Percentiles rank a stretch among this genome's conserved stretches.
Evolutionary conservation across 1,140 invertebrate species (phyloP).

Genomic region (Zaprionus lachaisei): DNA sequence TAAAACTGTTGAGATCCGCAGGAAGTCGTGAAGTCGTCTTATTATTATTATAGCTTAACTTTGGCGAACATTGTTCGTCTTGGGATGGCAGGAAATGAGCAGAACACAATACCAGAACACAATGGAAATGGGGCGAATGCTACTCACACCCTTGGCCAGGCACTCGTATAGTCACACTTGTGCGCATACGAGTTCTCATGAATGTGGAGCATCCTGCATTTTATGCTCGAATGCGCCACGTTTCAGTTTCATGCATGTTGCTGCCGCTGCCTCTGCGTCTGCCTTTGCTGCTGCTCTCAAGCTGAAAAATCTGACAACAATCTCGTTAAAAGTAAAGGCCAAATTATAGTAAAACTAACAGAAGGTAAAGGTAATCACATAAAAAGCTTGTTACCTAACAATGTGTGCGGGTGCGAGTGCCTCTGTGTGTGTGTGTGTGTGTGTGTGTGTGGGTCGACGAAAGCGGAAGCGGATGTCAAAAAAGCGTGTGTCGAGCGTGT

Average conservation of each 20-base stretch:
- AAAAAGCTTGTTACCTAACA: constrained; percentile 81
- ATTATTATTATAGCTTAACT: constrained; percentile 6
- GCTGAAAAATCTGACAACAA: constrained; percentile 66
- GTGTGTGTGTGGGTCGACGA: constrained; percentile 18
- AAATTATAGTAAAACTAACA: constrained; percentile 82
- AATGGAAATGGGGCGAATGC: constrained; percentile 24
- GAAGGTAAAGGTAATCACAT: constrained; percentile 80
- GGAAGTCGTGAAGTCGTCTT: background rate
- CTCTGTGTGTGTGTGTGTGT: too few species aligned
- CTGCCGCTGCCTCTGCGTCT: constrained; percentile 1
- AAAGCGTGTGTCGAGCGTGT: constrained; percentile 65
- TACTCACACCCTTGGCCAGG: background rate
- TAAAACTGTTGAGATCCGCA: background rate
- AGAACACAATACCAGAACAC: constrained; percentile 38
- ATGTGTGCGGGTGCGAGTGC: constrained; percentile 42
- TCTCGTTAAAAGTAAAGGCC: constrained; percentile 80
- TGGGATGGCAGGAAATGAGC: constrained; percentile 33
- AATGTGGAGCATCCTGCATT: constrained; percentile 41
- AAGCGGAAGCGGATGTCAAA: constrained; percentile 66
- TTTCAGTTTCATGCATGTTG: constrained; percentile 55
- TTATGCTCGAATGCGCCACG: constrained; percentile 42
- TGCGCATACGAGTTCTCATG: constrained; percentile 9
- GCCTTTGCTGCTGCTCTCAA: constrained; percentile 29
- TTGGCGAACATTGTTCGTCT: background rate
- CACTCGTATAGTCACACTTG: constrained; percentile 11